phyloP scores from a whole-genome alignment of 2,113 vertebrate species.

The Chunga burmeisteri region DNA sequence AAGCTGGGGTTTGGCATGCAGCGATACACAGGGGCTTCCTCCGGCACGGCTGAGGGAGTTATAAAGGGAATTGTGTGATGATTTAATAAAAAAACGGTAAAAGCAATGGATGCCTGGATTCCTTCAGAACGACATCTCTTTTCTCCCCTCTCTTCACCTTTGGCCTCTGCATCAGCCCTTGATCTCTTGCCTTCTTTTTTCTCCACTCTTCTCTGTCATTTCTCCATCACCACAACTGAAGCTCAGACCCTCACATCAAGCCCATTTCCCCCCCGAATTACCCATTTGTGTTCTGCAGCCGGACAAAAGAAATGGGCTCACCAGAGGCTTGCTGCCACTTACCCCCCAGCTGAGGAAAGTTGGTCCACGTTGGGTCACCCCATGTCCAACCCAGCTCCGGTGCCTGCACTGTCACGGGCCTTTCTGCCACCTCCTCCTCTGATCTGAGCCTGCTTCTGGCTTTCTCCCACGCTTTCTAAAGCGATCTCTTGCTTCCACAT shows the following conservation, averaged over 20 bases:
- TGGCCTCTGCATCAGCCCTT: background rate
- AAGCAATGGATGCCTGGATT: background rate
- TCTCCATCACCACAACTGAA: background rate
- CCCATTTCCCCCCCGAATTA: background rate
- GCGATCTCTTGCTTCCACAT: background rate
- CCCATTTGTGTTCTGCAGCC: background rate
- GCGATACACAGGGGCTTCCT: background rate
- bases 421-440: background rate
- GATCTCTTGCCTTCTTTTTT: background rate
- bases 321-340: background rate
- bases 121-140: background rate
- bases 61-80: background rate
- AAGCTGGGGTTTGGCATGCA: background rate
- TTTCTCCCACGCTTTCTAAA: background rate
- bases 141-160: background rate
- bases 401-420: background rate
- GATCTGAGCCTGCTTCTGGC: background rate
- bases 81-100: background rate
- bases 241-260: background rate
- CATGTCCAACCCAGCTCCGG: background rate
- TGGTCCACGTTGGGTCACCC: background rate
- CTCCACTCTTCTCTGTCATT: background rate
- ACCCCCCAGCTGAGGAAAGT: background rate
- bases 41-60: rapidly evolving
- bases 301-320: background rate